Conservation (phyloP, 1,140 invertebrate genomes). For the Drosophila lacertosa region DNA sequence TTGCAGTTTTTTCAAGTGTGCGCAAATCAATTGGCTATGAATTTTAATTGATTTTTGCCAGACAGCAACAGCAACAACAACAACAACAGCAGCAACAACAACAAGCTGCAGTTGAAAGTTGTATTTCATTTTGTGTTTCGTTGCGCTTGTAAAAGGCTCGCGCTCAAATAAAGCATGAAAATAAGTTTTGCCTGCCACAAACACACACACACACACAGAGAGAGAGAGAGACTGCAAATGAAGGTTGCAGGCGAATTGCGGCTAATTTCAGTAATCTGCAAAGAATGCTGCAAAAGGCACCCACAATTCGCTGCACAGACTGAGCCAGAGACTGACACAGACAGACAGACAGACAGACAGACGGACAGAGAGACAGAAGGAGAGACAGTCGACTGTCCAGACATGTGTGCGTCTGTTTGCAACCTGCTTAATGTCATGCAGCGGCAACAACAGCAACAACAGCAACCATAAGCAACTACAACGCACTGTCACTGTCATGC, state of each 20-base stretch:
- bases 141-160: constrained; percentile 73
- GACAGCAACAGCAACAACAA: constrained; percentile 35
- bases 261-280: constrained; percentile 72
- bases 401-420: constrained; percentile 73
- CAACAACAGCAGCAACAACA: constrained; percentile 14
- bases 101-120: constrained; percentile 59
- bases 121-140: constrained; percentile 79
- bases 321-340: constrained; percentile 11
- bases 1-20: constrained; percentile 54
- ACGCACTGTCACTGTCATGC: constrained; percentile 81
- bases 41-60: constrained; percentile 82
- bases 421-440: constrained; percentile 79
- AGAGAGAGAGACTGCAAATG: constrained; percentile 16
- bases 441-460: constrained; percentile 54
- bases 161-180: constrained; percentile 75
- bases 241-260: constrained; percentile 54
- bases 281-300: constrained; percentile 69
- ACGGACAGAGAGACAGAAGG: constrained; percentile 52
- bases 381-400: constrained; percentile 48
- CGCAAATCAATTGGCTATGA: constrained; percentile 80
- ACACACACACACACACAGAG: constrained; percentile 12
- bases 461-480: constrained; percentile 51
- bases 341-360: constrained; percentile 17
- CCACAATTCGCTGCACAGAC: constrained; percentile 76
- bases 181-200: constrained; percentile 60